Conservation (phyloP, 2,113 vertebrate species). For the Ochotona princeps region DNA sequence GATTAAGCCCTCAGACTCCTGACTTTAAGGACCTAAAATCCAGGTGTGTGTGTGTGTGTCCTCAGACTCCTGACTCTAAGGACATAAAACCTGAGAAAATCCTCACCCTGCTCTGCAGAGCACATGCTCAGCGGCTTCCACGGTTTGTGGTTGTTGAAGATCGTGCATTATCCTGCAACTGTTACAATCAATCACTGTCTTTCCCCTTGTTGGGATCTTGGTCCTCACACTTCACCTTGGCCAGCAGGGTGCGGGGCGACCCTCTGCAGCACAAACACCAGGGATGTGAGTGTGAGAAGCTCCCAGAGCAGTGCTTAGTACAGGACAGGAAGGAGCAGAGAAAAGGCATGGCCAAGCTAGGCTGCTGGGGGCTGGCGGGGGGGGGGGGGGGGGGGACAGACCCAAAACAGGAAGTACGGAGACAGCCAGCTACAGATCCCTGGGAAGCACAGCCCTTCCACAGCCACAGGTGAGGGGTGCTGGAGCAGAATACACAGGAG, state of each 20-base stretch:
- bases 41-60: background rate
- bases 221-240: background rate
- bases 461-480: accelerated
- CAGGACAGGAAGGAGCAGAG: background rate
- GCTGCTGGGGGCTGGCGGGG: too few species aligned
- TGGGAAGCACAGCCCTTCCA: background rate
- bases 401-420: background rate
- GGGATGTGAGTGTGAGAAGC: accelerated
- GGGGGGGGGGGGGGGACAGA: too few species aligned
- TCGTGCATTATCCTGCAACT: background rate
- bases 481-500: background rate
- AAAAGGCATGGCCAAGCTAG: too few species aligned
- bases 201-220: background rate
- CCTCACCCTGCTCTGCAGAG: background rate
- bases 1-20: too few species aligned
- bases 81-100: background rate
- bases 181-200: background rate
- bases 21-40: too few species aligned
- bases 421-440: too few species aligned
- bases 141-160: background rate
- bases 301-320: background rate
- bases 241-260: background rate
- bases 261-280: background rate
- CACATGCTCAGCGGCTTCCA: background rate
- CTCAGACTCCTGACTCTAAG: background rate